Base-by-base conservation (phyloP, 1,140 invertebrate genomes). In the Zaprionus vittiger region DNA sequence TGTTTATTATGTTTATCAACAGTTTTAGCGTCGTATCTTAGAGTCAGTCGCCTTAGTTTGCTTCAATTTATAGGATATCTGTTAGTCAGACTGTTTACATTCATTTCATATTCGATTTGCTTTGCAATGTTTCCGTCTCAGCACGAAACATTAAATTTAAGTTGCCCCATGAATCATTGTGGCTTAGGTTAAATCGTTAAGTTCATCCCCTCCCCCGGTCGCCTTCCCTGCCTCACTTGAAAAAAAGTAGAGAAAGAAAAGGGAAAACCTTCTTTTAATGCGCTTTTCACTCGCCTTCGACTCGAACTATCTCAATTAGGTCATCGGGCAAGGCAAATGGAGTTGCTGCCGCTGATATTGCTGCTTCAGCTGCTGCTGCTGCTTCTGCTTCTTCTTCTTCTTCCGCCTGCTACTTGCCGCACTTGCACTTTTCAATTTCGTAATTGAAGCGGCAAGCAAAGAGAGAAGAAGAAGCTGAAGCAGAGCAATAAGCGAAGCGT, bases 351-450 rank as follows among this genome's bases (percentile, higher is more conserved):
- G 4, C 38, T 14, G 38, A 6, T 60, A 60, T 62, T 61, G 60
- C 63, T 52, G 44, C 52, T 71, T 61, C 41, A 52, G 63, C 24
- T 64, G 52, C 47, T 52, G 20, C 47, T 11, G 12, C 47, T 59
- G 47, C 17, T 12, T 11, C 20, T 49, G 34, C 61, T 56, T 37
- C 56, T 66, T 12, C 38, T 41, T n/a, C 38, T 44, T 44, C 41
- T 47, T 47, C 41, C 41, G 37, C 26, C 52, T 57, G 24, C 62
- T 49, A 49, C 31, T 68, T 59, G 64, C 64, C 59, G 78, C 84
- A 87, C 84, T 87, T 87, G 84, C 84, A 89, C 84, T 87, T 87
- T 87, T 83, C 84, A 63, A 84, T 79, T 79, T 80, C 70, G 78
- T 78, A 80, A 80, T 80, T 77, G 78, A 80, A 79, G 73, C 67